Base-by-base conservation (phyloP, 2,797 vertebrate species). In the Halcyon smyrnensis region DNA sequence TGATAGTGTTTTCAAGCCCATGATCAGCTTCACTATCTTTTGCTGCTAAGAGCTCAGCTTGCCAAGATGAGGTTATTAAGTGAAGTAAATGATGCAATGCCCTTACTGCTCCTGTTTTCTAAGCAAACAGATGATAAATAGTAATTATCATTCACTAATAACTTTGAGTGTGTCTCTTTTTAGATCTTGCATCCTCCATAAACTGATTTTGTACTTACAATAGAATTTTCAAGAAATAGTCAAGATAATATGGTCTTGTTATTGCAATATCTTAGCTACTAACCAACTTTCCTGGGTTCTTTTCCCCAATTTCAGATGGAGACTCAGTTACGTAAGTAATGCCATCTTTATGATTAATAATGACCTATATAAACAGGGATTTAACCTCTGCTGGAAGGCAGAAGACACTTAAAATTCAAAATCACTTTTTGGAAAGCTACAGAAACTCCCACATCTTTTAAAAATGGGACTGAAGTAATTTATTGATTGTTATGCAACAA, bases 31-130 rank as follows among this genome's bases (percentile, higher is more conserved):
- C 34, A 30, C 23, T 50, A 6, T 45, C 54, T 88, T 73, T 46
- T 34, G 19, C 43, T 67, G 8, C 54, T 41, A 73, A 81, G 74
- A 90, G 19, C 7, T 62, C 63, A 17, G 15, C 15, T 82, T 84
- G 69, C 71, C 34, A 76, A 65, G 18, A 17, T 64, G 65, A 95
- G 69, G 50, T 86, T 88, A 87, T 27, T 43, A 93, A 84, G 18
- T 60, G 34, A 69, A 74, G 34, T 59, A 87, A 60, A 53, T 71
- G 37, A 84, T 65, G 51, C n/a, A 68, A 62, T 78, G 78, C 24
- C 91, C 80, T 94, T 62, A 77, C 60, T 77, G 60, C 39, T 95
- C 75, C 74, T 93, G 77, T 82, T 96, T 96, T 90, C 88, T 94
- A 77, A 97, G 90, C n/a, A 93, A 92, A 78, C 41, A 86, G 68